Evolutionary conservation across 2,888 invertebrate genomes (phyloP), one percentile per base, ranked within the genome.

Genomic region (Metalampra italica): DNA sequence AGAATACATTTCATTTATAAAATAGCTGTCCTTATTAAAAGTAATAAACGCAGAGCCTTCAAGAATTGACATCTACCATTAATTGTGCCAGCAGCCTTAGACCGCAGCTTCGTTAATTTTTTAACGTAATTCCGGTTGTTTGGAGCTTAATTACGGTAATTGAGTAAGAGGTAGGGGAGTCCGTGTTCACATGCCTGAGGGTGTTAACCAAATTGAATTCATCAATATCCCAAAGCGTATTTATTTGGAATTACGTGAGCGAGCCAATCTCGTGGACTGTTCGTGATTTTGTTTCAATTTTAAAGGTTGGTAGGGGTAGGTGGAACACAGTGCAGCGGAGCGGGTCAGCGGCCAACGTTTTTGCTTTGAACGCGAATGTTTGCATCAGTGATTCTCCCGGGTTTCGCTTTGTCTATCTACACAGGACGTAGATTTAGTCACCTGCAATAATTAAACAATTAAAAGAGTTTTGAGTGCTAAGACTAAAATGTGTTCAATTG

Each of bases 271-370:
- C 60, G 60, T 58, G 60, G 59, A 62, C 66, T 68, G 63, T 74
- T 22, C 22, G 65, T 69, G 68, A 75, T 78, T 81, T 82, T 78
- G 75, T 82, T 82, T 78, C 76, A 78, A 75, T 82, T 80, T 72
- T 13, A 78, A 82, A 81, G 74, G 74, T 76, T 73, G 22, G 22
- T 22, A n/a, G n/a, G 75, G 74, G 71, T 68, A 75, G 74, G 66
- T 77, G 73, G 79, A 80, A 78, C 78, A 71, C 70, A 68, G 71
- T 71, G 78, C 78, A 79, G 59, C 66, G 68, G 66, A 77, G 68
- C 78, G 80, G 65, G 65, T 72, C 76, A 77, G 73, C 65, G 74
- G 64, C 63, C 75, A 66, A 64, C 68, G 73, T 71, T 68, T 70
- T 71, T 73, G 81, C 82, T 83, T 83, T 84, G 82, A 78, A 63